Evolutionary conservation across 2,888 invertebrate species (phyloP), one percentile per base, ranked within the genome.

Genomic region (Plagodis dolabraria): DNA sequence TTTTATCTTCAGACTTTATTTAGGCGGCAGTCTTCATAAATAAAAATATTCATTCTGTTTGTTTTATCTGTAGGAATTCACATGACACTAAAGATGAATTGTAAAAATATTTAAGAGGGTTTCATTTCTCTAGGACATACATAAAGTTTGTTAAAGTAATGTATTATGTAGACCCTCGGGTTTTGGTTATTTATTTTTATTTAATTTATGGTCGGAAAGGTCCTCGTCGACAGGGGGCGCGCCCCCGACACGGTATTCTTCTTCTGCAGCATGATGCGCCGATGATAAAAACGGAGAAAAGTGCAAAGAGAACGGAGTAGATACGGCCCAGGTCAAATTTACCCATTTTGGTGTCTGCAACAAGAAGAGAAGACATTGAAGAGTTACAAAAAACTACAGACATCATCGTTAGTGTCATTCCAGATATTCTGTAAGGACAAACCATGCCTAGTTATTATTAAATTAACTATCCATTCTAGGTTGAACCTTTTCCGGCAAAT

Each of bases 221-320:
- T 0, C 89, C 89, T 0, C 89, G 77, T 6, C 79, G 78, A 63
- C 89, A 90, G 0, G 89, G 90, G 0, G 87, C 83, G 7, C 74
- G 72, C 0, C 87, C 88, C 0, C 75, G 5, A 63, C 88, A 88
- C 0, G 84, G 70, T 0, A 87, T 69, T 0, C 53, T 75, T 67
- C 76, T 86, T 60, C 73, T 81, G 54, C 79, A 69, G 47, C 81
- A 75, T 0, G 80, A 80, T 0, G 71, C 79, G 7, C 78, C 66
- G 6, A 72, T 65, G 0, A 82, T 67, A 2, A 87, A 75, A 63
- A 83, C 65, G 2, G 82, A 71, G 46, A 86, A 72, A 40, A 89
- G 63, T 6, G 79, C 69, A 43, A 88, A 70, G 5, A 87, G 53
- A 6, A 86, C 47, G 5, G 71, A 57, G 56, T 77, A 83, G 10